phyloP scores from a whole-genome alignment of 2,888 invertebrate genomes.

The Pemphredon lugubris region DNA sequence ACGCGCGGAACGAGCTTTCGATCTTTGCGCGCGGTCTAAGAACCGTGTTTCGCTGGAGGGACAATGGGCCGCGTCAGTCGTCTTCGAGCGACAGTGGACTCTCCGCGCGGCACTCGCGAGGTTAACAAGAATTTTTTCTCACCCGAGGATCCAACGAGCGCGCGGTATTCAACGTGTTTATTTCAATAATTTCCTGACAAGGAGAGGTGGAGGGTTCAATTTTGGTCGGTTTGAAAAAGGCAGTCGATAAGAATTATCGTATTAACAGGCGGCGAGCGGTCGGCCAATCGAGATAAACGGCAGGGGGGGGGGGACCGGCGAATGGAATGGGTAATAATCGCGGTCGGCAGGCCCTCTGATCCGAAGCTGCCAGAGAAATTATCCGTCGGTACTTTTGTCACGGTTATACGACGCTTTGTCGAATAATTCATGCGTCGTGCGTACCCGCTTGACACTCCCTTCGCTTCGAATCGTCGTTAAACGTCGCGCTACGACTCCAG shows the following conservation, averaged over 20 bases:
- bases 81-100: too few species aligned
- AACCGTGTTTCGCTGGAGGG: too few species aligned
- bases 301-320: slow-evolving; percentile 45
- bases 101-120: too few species aligned
- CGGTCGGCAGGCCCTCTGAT: slow-evolving; percentile 45
- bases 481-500: not conserved
- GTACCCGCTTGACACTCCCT: not conserved
- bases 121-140: too few species aligned
- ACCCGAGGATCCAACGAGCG: too few species aligned
- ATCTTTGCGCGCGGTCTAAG: too few species aligned
- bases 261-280: slow-evolving; percentile 47
- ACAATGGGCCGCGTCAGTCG: too few species aligned
- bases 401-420: slow-evolving; percentile 25
- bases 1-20: too few species aligned
- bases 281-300: slow-evolving; percentile 61
- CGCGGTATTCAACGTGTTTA: too few species aligned
- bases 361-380: slow-evolving; percentile 22
- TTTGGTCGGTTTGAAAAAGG: slow-evolving; percentile 42
- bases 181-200: too few species aligned
- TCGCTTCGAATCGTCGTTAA: slow-evolving; percentile 7
- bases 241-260: slow-evolving; percentile 58
- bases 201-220: slow-evolving; percentile 33
- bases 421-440: slow-evolving; percentile 9
- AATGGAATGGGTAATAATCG: slow-evolving; percentile 60
- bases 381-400: slow-evolving; percentile 32